Base-by-base conservation (phyloP, 2,797 vertebrate genomes). In the Corythornis leucogaster region DNA sequence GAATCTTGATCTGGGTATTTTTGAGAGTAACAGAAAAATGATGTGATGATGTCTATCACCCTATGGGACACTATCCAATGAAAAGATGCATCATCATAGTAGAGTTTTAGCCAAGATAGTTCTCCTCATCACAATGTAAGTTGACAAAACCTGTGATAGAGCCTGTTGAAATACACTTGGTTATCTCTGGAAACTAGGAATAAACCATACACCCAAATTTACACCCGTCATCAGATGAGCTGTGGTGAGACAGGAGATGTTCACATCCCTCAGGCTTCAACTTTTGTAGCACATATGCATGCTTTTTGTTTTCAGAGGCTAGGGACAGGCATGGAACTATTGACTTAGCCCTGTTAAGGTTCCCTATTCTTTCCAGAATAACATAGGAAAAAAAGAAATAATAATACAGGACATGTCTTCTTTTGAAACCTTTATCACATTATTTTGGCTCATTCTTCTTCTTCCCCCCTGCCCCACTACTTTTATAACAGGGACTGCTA, bases 361-460 rank as follows among this genome's bases (percentile, higher is more conserved):
- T 95, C 68, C 71, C 9, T 6, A 15, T 40, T 76, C 78, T 79
- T 66, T 30, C 68, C 5, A 75, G 24, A 92, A 10, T 21, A 95
- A 83, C 6, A 74, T 0, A 64, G 20, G 8, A 48, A 33, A 33
- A 33, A 20, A 61, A 83, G 38, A 24, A 31, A 40, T 9, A 53
- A 51, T 30, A 30, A 64, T 7, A 59, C 13, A 62, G 33, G 6
- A 55, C 35, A 5, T 11, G 63, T 43, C 25, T 85, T 76, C 7
- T 70, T 88, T 88, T 24, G 26, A 46, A 61, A 78, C 51, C 31
- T 76, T 63, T 64, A 90, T 66, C 8, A 71, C 11, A 42, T 33
- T 50, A 89, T 87, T 59, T 71, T 68, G 40, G 12, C 12, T 69
- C 5, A 62, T 83, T 58, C 6, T 80, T 70, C 20, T 78, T 69